Conservation (phyloP, 2,797 vertebrate species). For the Diplodus sargus region DNA sequence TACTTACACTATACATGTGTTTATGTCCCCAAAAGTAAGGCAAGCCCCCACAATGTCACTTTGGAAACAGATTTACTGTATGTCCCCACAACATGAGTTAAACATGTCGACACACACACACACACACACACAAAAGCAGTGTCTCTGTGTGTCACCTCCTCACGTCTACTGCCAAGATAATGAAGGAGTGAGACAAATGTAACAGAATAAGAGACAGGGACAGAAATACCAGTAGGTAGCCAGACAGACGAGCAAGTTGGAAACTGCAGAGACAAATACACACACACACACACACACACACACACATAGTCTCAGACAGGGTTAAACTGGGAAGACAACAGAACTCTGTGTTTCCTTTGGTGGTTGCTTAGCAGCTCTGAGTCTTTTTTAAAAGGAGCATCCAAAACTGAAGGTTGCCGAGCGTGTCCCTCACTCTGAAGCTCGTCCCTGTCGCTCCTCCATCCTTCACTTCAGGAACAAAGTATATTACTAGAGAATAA, state of each 20-base stretch:
- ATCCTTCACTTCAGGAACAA: constrained; percentile 2
- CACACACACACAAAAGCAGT: background rate
- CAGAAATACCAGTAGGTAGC: constrained; percentile 47
- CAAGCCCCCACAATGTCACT: too few relatives aligned
- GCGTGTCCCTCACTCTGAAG: background rate
- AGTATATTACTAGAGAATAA: background rate
- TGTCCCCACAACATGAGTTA: too few relatives aligned
- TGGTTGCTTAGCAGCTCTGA: constrained; percentile 67
- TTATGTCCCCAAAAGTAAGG: too few relatives aligned
- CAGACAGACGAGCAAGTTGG: constrained; percentile 32
- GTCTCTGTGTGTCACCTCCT: constrained; percentile 27
- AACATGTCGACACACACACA: too few relatives aligned
- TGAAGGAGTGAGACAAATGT: constrained; percentile 53
- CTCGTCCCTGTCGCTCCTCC: background rate
- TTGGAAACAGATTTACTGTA: too few relatives aligned
- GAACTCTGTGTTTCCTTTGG: constrained; percentile 59
- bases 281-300: background rate
- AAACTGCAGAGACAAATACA: constrained; percentile 24
- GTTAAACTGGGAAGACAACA: constrained; percentile 48
- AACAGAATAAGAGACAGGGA: constrained; percentile 45
- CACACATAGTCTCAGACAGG: constrained; percentile 16
- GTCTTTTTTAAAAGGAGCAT: constrained; percentile 42
- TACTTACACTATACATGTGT: too few relatives aligned
- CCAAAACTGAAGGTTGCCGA: constrained; percentile 23
- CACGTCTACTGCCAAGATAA: constrained; percentile 44